Evolutionary conservation across 2,888 invertebrate species (phyloP).

Genomic region (Dione juno): DNA sequence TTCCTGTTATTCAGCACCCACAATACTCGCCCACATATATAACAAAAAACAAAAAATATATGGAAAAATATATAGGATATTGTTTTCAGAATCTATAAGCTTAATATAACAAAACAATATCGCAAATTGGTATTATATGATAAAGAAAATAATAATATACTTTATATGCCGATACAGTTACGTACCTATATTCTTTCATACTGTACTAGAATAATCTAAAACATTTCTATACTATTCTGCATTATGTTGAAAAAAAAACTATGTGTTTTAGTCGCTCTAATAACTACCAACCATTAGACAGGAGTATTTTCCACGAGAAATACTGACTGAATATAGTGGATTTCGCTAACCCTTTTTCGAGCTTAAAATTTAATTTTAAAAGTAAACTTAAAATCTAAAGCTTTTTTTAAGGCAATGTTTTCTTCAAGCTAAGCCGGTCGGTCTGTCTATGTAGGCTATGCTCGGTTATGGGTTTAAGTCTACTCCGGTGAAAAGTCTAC

Average conservation of each 20-base stretch:
- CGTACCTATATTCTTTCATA: background rate
- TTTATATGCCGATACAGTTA: conserved; percentile 1
- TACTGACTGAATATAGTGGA: background rate
- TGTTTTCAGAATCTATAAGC: no score
- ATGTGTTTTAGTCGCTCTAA: background rate
- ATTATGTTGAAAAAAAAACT: background rate
- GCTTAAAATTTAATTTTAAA: background rate
- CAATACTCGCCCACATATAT: no score
- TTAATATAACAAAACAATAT: background rate
- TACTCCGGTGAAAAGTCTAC: no score
- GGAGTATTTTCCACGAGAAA: no score
- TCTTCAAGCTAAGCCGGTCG: no score
- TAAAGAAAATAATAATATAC: conserved; percentile 12
- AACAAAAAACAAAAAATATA: no score
- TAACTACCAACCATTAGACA: background rate
- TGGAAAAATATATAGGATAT: no score
- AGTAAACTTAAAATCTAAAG: no score
- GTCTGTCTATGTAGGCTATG: no score
- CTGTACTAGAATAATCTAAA: background rate
- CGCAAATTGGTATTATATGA: conserved; percentile 7
- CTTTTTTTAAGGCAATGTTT: no score
- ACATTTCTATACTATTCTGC: background rate
- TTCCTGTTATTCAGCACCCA: no score
- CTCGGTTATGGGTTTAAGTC: no score
- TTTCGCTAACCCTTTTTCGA: background rate